phyloP scores from a whole-genome alignment of 2,888 invertebrate species.

The Lepidonotus clava region DNA sequence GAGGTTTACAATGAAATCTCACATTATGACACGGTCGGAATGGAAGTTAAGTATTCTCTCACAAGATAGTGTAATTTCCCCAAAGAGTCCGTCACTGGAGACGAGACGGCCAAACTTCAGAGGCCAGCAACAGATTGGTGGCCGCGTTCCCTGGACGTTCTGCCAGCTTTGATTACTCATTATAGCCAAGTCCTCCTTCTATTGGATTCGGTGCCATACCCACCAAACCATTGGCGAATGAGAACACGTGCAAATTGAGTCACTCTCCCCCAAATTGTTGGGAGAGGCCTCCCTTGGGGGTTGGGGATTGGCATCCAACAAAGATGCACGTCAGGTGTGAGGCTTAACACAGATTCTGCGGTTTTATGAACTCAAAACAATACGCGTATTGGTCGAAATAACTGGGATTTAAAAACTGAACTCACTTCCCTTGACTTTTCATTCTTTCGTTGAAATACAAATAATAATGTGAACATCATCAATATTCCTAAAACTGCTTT shows the following conservation, averaged over 20 bases:
- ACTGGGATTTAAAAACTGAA: too few relatives aligned
- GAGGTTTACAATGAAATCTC: too few relatives aligned
- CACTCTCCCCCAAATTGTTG: conserved; percentile 20
- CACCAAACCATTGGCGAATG: conserved; percentile 28
- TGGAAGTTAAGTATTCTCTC: conserved; percentile 44
- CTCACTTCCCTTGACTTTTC: too few relatives aligned
- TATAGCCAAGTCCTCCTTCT: neutral
- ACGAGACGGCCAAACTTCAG: conserved; percentile 17
- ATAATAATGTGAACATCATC: too few relatives aligned
- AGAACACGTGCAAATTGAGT: conserved; percentile 42
- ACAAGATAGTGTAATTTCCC: conserved; percentile 44
- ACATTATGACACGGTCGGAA: too few relatives aligned
- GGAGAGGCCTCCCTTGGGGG: neutral
- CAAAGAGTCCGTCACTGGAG: conserved; percentile 19
- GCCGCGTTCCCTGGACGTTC: conserved; percentile 1
- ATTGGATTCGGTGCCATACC: conserved; percentile 45
- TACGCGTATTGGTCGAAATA: too few relatives aligned
- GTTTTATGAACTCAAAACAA: too few relatives aligned
- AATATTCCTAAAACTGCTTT: too few relatives aligned
- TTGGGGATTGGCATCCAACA: neutral
- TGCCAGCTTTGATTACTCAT: conserved; percentile 16
- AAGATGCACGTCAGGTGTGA: neutral
- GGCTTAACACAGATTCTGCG: too few relatives aligned
- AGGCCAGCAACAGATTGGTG: conserved; percentile 34
- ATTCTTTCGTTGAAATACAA: too few relatives aligned